Conservation (phyloP, 2,113 vertebrate species). For the rat (Rattus norvegicus) region DNA sequence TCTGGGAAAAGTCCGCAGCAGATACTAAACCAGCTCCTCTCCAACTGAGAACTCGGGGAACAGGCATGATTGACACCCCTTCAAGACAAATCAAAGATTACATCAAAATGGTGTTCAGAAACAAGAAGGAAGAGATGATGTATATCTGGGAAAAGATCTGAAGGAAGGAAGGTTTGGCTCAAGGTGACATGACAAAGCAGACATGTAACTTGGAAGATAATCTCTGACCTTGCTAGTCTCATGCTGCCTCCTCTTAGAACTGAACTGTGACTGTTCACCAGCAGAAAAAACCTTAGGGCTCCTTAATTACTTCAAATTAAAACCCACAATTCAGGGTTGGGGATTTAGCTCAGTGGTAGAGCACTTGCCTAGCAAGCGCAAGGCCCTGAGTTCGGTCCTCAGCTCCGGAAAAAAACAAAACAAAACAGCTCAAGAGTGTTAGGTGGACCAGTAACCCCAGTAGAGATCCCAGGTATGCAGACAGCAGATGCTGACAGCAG, state of each 20-base stretch:
- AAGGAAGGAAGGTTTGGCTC: constrained; percentile 14
- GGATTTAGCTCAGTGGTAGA: too few species aligned
- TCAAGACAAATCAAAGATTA: constrained; percentile 42
- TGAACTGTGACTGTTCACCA: not conserved
- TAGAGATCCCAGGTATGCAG: not conserved
- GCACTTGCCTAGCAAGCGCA: too few species aligned
- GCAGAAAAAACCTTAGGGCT: not conserved
- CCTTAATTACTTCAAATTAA: constrained; percentile 44
- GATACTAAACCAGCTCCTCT: not conserved
- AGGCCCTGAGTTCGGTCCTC: too few species aligned
- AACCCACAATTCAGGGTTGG: not conserved
- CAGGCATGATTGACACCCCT: not conserved
- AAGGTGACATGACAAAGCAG: constrained; percentile 42
- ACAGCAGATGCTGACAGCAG: not conserved
- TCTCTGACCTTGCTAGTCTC: constrained; percentile 6
- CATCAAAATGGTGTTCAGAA: constrained; percentile 24
- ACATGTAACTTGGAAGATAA: not conserved
- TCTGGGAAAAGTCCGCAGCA: constrained; percentile 26
- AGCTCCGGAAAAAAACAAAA: too few species aligned
- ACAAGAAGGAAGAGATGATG: not conserved
- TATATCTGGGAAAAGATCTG: constrained; percentile 13
- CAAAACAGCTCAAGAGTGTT: not conserved
- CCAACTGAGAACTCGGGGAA: not conserved
- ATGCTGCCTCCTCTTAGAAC: not conserved
- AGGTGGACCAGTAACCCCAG: not conserved